These are phyloP conservation scores for Grammatotria lemairii DNA, from an alignment of 2,113 vertebrate species.

Conservation along the genomic window DNA sequence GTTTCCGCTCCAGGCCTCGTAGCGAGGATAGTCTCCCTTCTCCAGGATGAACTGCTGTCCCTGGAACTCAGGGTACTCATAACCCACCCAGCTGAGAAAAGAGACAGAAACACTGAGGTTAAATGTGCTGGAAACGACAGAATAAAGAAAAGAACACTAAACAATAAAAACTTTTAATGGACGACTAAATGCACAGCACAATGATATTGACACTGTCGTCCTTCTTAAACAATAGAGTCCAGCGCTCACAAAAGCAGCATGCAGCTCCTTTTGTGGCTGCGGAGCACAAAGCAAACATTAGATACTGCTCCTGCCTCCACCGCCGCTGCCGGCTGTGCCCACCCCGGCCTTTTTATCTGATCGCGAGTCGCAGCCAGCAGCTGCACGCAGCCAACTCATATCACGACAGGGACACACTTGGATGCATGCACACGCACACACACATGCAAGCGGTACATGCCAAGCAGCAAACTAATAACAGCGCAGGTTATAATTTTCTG, in stretches of 20 bases:
- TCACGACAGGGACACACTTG: conserved; percentile 36
- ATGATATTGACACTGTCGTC: neutral
- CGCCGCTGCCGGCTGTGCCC: conserved; percentile 19
- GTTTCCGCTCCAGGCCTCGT: conserved; percentile 91
- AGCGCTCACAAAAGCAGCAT: neutral
- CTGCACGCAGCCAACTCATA: conserved; percentile 50
- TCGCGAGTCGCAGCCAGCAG: conserved; percentile 53
- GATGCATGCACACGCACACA: conserved; percentile 1
- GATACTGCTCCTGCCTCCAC: conserved; percentile 21
- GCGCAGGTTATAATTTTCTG: neutral
- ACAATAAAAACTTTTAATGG: neutral
- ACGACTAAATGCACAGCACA: neutral
- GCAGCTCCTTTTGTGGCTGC: conserved; percentile 41
- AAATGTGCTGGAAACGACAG: neutral
- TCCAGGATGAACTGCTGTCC: conserved; percentile 97
- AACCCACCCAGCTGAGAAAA: conserved; percentile 83
- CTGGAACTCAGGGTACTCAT: conserved; percentile 92
- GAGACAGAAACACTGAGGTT: neutral
- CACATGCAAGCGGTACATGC: neutral
- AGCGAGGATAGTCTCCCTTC: conserved; percentile 93
- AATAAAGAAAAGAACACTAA: neutral
- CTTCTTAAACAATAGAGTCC: conserved; percentile 2
- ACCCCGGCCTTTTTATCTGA: conserved; percentile 52
- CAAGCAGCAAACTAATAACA: conserved; percentile 19
- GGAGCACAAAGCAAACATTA: conserved; percentile 66